Conservation (phyloP, 2,113 vertebrate genomes). For the Fregetta grallaria region DNA sequence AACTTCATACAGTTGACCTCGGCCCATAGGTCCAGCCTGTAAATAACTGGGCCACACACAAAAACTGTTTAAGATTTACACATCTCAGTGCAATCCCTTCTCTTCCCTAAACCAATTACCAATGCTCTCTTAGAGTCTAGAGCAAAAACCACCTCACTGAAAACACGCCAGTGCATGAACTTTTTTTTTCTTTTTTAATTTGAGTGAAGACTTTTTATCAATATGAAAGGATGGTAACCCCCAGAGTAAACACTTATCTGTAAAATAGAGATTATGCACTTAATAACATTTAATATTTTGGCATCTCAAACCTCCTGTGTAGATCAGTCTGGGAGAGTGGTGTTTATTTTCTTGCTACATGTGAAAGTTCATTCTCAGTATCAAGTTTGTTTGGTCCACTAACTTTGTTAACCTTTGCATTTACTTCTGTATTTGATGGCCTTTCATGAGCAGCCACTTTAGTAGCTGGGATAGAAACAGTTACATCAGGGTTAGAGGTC, state of each 20-base stretch:
- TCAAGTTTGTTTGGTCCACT: slow-evolving; percentile 85
- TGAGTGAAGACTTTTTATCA: slow-evolving; percentile 34
- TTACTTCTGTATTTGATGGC: slow-evolving; percentile 76
- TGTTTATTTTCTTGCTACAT: slow-evolving; percentile 82
- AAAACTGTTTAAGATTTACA: not conserved
- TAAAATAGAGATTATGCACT: slow-evolving; percentile 67
- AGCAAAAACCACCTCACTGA: not conserved
- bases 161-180: not conserved
- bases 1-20: no score
- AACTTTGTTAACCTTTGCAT: slow-evolving; percentile 84
- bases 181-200: slow-evolving; percentile 3
- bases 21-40: no score
- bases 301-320: slow-evolving; percentile 76
- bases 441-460: slow-evolving; percentile 72
- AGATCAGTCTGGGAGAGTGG: slow-evolving; percentile 60
- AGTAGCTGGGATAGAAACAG: slow-evolving; percentile 70
- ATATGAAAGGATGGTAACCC: slow-evolving; percentile 65
- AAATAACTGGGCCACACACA: not conserved
- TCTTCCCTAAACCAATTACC: not conserved
- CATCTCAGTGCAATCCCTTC: not conserved
- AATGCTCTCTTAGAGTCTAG: not conserved
- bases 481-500: slow-evolving; percentile 79
- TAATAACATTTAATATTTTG: slow-evolving; percentile 76
- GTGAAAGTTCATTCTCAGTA: slow-evolving; percentile 83
- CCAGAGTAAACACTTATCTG: slow-evolving; percentile 69